These are phyloP conservation scores for Zaprionus davidi DNA, from an alignment of 1,140 invertebrate species.

Conservation along the genomic window DNA sequence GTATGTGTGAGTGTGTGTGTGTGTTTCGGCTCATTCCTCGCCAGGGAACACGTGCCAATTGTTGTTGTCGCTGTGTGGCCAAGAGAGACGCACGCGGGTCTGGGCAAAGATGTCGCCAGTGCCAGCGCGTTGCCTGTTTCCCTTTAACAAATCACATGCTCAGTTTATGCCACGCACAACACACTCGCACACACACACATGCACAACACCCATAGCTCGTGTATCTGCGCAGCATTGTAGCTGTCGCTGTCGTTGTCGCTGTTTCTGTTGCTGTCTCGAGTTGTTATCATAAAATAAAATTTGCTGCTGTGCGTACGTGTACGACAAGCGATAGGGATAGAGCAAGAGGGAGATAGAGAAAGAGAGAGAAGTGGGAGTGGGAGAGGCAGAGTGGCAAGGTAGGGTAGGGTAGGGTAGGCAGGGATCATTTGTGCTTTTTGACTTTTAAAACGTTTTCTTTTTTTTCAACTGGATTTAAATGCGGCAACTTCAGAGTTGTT, in stretches of 20 bases:
- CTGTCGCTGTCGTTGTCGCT: constrained; percentile 1
- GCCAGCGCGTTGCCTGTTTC: constrained; percentile 38
- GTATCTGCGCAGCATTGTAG: constrained; percentile 29
- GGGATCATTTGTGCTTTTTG: constrained; percentile 42
- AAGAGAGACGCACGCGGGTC: neutral
- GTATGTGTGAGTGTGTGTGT: neutral
- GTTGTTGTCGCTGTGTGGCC: constrained; percentile 20
- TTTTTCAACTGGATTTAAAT: constrained; percentile 49
- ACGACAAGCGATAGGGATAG: neutral
- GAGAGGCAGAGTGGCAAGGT: neutral
- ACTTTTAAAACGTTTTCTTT: constrained; percentile 43
- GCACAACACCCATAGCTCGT: constrained; percentile 2
- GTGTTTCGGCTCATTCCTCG: neutral
- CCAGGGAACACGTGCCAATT: constrained; percentile 48
- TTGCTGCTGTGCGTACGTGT: constrained; percentile 53
- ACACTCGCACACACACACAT: constrained; percentile 35
- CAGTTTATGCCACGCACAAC: constrained; percentile 55
- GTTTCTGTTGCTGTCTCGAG: constrained; percentile 21
- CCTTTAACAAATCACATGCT: constrained; percentile 61
- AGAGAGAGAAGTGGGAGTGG: neutral
- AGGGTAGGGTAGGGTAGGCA: neutral
- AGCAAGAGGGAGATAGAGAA: neutral
- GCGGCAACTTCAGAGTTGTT: constrained; percentile 41
- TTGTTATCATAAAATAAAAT: constrained; percentile 64
- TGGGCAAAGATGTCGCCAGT: constrained; percentile 18